Conservation (phyloP, 2,888 invertebrate genomes). For the Leucania comma region DNA sequence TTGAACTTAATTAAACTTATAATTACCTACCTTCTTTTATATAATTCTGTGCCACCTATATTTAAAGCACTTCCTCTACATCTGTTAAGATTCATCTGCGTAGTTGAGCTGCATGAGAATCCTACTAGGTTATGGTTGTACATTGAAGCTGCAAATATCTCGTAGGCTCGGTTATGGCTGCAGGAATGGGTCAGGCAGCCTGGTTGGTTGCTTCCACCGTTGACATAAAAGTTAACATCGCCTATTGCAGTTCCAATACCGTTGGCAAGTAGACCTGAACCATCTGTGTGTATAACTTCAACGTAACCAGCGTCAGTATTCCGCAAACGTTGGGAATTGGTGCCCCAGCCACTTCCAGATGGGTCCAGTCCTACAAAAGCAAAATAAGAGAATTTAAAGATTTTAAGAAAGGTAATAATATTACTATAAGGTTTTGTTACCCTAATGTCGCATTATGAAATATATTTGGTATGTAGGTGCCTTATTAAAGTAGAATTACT, state of each 20-base stretch:
- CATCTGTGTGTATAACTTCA: slow-evolving; percentile 83
- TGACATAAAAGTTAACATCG: slow-evolving; percentile 96
- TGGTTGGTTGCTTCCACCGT: slow-evolving; percentile 94
- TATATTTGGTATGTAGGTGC: too few relatives aligned
- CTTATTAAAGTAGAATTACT: too few relatives aligned
- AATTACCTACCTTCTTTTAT: slow-evolving; percentile 69
- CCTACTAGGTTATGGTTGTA: slow-evolving; percentile 65
- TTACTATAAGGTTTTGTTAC: too few relatives aligned
- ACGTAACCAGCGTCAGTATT: slow-evolving; percentile 77
- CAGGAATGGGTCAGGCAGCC: slow-evolving; percentile 77
- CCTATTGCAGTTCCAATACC: slow-evolving; percentile 95
- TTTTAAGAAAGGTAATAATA: not conserved
- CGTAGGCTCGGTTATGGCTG: slow-evolving; percentile 77
- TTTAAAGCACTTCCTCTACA: slow-evolving; percentile 70
- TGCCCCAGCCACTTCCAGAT: slow-evolving; percentile 71
- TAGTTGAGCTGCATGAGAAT: slow-evolving; percentile 66
- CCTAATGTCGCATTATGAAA: too few relatives aligned
- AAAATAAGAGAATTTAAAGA: not conserved
- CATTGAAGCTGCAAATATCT: slow-evolving; percentile 76
- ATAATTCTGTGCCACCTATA: slow-evolving; percentile 71
- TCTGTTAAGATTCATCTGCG: slow-evolving; percentile 69
- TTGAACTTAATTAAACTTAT: not conserved
- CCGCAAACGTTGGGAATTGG: slow-evolving; percentile 66
- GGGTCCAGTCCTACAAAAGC: slow-evolving; percentile 76
- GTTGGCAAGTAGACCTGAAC: slow-evolving; percentile 67